Evolutionary conservation across 2,113 vertebrate genomes (phyloP).

Genomic region (Pleuronectes platessa): DNA sequence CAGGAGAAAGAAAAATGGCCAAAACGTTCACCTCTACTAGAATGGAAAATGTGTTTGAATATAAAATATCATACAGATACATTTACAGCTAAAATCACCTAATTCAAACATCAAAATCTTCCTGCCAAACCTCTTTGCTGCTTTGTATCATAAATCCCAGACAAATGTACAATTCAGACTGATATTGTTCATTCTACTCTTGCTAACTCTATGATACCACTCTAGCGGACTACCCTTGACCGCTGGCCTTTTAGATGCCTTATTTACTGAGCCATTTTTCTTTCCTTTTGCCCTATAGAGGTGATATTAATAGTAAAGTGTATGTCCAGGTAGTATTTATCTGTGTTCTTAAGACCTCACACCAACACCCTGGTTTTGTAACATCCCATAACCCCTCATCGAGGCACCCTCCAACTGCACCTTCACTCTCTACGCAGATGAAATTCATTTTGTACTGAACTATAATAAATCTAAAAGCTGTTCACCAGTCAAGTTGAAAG

Average conservation of each 20-base stretch:
- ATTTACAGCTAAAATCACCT: background rate
- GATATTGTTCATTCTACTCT: conserved; percentile 70
- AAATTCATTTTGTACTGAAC: conserved; percentile 15
- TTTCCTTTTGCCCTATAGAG: conserved; percentile 71
- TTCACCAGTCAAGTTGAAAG: conserved; percentile 20
- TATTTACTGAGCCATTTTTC: conserved; percentile 80
- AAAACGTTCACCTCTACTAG: too few species aligned
- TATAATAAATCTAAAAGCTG: conserved; percentile 20
- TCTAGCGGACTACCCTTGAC: conserved; percentile 67
- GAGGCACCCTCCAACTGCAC: conserved; percentile 12
- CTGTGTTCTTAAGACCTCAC: conserved; percentile 69
- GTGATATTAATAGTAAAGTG: conserved; percentile 74
- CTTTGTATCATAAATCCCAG: background rate
- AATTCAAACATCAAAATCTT: background rate
- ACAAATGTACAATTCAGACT: background rate
- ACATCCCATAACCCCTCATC: conserved; percentile 14
- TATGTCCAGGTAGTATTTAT: conserved; percentile 82
- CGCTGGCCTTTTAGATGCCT: conserved; percentile 84
- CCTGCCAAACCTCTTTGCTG: background rate
- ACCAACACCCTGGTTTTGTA: conserved; percentile 56
- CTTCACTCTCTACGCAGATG: conserved; percentile 31
- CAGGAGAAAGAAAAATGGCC: too few species aligned
- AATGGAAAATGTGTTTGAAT: too few species aligned
- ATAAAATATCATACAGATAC: background rate
- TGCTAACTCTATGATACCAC: conserved; percentile 74